Conservation (phyloP, 2,888 invertebrate genomes). For the Omphaloscelis lunosa region DNA sequence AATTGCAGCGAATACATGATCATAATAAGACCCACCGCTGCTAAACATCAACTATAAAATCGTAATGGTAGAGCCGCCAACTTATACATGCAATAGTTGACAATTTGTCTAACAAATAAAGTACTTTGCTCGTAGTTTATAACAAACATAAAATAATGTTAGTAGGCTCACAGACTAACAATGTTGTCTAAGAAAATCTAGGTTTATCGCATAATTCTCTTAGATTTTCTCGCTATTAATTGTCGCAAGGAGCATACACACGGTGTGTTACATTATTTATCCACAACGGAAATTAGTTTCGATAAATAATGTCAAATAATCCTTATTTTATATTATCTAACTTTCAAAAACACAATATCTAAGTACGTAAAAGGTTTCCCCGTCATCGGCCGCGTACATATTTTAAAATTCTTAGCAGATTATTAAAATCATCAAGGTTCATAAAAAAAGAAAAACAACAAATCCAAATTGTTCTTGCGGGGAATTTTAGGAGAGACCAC, state of each 20-base stretch:
- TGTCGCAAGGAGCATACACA: not conserved
- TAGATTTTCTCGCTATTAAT: not conserved
- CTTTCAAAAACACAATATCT: slow-evolving; percentile 12
- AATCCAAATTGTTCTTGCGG: slow-evolving; percentile 20
- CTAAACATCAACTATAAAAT: not conserved
- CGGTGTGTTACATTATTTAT: not conserved
- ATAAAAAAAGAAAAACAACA: slow-evolving; percentile 29
- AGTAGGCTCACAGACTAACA: not conserved
- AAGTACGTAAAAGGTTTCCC: slow-evolving; percentile 1
- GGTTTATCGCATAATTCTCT: not conserved
- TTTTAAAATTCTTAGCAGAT: slow-evolving; percentile 40
- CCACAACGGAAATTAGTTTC: not conserved
- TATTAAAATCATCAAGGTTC: slow-evolving; percentile 16
- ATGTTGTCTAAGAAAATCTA: not conserved
- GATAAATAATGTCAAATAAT: not conserved
- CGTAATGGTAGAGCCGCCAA: not conserved
- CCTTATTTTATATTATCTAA: not conserved
- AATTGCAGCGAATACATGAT: not conserved
- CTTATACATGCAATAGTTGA: not conserved
- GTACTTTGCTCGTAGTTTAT: slow-evolving; percentile 3
- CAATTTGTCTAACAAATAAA: not conserved
- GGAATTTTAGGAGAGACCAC: slow-evolving; percentile 25
- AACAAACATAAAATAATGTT: slow-evolving; percentile 1
- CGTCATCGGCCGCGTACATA: slow-evolving; percentile 32
- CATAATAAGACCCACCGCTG: not conserved